Evolutionary conservation across 2,113 vertebrate genomes (phyloP).

Genomic region (Hyperoodon ampullatus): DNA sequence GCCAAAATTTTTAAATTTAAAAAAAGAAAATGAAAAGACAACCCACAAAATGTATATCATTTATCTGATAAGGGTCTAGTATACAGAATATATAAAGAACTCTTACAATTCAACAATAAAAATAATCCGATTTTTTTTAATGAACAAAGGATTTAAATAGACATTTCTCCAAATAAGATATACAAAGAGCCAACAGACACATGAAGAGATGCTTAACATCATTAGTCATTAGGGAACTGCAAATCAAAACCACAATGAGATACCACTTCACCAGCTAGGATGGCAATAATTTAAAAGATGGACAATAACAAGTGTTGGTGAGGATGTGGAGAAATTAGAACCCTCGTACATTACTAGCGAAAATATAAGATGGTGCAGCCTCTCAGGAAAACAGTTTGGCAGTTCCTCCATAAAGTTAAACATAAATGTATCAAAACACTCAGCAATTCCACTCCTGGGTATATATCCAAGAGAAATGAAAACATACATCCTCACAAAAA

Average conservation of each 20-base stretch:
- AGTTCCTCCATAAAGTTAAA: constrained; percentile 31
- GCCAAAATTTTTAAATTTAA: not conserved
- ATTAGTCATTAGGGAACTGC: not conserved
- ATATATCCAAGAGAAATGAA: constrained; percentile 37
- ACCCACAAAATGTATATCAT: not conserved
- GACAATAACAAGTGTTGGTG: constrained; percentile 1
- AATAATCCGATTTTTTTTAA: not conserved
- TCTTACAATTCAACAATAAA: not conserved
- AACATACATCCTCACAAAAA: constrained; percentile 24
- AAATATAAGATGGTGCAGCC: not conserved
- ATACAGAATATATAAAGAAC: not conserved
- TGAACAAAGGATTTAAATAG: not conserved
- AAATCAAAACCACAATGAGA: constrained; percentile 3
- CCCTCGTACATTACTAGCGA: not conserved
- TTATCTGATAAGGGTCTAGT: not conserved
- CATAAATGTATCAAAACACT: constrained; percentile 15
- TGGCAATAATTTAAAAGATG: not conserved
- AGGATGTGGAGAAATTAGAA: constrained; percentile 35
- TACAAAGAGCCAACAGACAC: not conserved
- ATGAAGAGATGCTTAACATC: constrained; percentile 35
- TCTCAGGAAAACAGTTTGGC: not conserved
- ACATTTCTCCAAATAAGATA: not conserved
- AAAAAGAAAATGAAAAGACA: not conserved
- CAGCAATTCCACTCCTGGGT: not conserved
- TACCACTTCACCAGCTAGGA: not conserved